Conservation (phyloP, 2,797 vertebrate species). For the Coregonus ussuriensis region DNA sequence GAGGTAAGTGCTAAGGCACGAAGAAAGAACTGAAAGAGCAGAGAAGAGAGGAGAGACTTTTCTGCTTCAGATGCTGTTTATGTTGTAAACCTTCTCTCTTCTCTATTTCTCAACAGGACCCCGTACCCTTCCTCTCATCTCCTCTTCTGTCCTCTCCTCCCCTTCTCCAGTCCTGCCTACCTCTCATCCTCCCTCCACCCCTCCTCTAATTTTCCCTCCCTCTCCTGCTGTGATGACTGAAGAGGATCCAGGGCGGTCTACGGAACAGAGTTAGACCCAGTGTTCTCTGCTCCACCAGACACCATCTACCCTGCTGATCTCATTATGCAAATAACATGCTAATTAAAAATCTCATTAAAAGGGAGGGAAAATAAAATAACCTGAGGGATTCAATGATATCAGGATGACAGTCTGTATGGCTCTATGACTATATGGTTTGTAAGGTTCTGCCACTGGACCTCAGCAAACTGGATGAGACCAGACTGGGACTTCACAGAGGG, state of each 20-base stretch:
- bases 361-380: slow-evolving; percentile 69
- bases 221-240: not conserved
- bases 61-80: not conserved
- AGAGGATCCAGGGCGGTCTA: not conserved
- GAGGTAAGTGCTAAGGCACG: not conserved
- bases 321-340: slow-evolving; percentile 82
- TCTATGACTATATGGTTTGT: slow-evolving; percentile 15
- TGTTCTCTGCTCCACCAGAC: slow-evolving; percentile 52
- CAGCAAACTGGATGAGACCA: not conserved
- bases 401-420: slow-evolving; percentile 62
- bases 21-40: not conserved
- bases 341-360: slow-evolving; percentile 84
- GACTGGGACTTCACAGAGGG: not conserved
- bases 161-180: slow-evolving; percentile 52
- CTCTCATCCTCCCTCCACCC: slow-evolving; percentile 15
- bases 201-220: not conserved
- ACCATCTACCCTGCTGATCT: slow-evolving; percentile 71
- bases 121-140: not conserved
- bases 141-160: not conserved
- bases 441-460: slow-evolving; percentile 5
- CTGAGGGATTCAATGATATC: slow-evolving; percentile 72
- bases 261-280: not conserved
- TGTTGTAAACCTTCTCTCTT: not conserved
- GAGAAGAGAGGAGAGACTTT: not conserved
- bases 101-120: not conserved